Percentiles rank a stretch among this genome's conserved stretches.
These are phyloP conservation scores for Lycocerus yunnanus DNA, from an alignment of 2,888 invertebrate species.

Conservation along the genomic window DNA sequence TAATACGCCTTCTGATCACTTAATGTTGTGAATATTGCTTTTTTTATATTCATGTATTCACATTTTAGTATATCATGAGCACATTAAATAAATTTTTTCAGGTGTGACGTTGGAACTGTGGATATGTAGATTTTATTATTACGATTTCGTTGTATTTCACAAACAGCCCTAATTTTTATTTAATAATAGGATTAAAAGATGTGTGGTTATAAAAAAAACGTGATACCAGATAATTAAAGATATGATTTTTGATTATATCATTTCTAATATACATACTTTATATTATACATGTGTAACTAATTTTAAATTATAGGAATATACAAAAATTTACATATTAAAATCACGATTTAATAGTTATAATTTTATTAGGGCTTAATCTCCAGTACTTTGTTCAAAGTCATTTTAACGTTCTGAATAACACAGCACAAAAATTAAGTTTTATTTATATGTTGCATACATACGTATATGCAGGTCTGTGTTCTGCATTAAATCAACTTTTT, in stretches of 20 bases:
- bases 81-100: neutral
- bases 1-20: neutral
- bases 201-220: neutral
- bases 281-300: neutral
- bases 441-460: neutral
- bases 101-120: neutral
- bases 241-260: neutral
- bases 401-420: neutral
- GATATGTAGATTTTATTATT: conserved; percentile 2
- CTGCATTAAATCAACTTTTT: neutral
- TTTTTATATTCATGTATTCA: conserved; percentile 1
- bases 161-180: conserved; percentile 4
- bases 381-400: neutral
- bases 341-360: neutral
- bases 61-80: neutral
- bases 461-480: too few species aligned
- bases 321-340: neutral
- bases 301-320: neutral
- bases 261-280: neutral
- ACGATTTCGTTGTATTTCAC: neutral
- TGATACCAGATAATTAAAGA: neutral
- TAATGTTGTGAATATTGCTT: neutral
- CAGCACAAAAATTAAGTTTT: neutral
- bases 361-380: neutral
- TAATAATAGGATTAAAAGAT: neutral